A percentile compares a stretch with the other conserved stretches of the same genome.
Evolutionary conservation across 1,140 invertebrate genomes (phyloP).

Genomic region (Subanguina moxae): DNA sequence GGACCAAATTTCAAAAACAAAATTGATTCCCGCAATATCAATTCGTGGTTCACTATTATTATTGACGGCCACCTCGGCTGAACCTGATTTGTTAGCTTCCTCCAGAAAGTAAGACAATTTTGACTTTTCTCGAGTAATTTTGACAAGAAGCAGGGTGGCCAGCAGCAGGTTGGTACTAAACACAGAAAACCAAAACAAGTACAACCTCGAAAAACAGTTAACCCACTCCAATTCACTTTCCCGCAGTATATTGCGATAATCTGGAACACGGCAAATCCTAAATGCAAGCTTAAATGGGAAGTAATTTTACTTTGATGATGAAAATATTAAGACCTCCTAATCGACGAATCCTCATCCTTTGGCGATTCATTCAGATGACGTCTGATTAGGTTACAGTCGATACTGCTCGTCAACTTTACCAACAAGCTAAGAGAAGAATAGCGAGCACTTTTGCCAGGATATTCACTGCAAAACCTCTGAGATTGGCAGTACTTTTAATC

Average conservation of each 20-base stretch:
- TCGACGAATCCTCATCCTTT: constrained; percentile 68
- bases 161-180: no score
- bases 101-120: no score
- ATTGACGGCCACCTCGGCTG: no score
- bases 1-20: no score
- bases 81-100: no score
- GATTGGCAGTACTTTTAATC: constrained; percentile 71
- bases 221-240: background rate
- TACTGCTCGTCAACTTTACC: constrained; percentile 76
- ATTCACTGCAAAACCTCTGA: constrained; percentile 83
- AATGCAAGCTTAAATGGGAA: background rate
- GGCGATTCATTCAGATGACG: constrained; percentile 90
- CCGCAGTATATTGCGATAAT: background rate
- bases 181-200: no score
- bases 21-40: no score
- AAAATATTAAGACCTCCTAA: constrained; percentile 59
- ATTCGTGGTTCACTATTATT: no score
- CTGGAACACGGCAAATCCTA: background rate
- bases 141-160: no score
- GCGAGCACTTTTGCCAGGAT: constrained; percentile 99
- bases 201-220: no score
- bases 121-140: no score
- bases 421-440: constrained; percentile 96
- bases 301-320: background rate
- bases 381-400: constrained; percentile 72